Evolutionary conservation across 2,113 vertebrate species (phyloP).

Genomic region (Hemichromis elongatus): DNA sequence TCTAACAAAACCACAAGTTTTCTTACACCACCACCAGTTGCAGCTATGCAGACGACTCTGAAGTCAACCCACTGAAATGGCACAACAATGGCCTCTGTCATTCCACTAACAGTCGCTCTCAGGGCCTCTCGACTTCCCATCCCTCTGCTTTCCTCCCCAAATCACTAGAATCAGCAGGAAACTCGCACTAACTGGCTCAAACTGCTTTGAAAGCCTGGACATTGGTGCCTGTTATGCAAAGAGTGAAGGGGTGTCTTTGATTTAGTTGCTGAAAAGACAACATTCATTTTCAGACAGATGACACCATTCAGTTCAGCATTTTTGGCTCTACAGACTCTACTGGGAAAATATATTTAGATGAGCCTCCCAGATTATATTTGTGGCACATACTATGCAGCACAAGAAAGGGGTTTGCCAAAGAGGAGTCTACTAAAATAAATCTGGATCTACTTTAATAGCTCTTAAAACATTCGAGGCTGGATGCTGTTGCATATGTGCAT

Average conservation of each 20-base stretch:
- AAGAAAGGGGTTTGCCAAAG: not conserved
- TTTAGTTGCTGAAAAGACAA: constrained; percentile 46
- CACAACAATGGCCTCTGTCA: constrained; percentile 56
- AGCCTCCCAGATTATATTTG: not conserved
- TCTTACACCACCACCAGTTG: not conserved
- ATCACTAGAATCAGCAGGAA: constrained; percentile 51
- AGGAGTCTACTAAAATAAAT: not conserved
- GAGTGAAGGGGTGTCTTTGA: constrained; percentile 47
- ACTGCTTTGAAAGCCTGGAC: constrained; percentile 24
- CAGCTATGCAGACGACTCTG: constrained; percentile 30
- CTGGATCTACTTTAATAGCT: not conserved
- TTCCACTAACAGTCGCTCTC: constrained; percentile 15
- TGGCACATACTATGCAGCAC: not conserved
- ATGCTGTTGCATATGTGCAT: not conserved
- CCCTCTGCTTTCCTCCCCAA: constrained; percentile 29
- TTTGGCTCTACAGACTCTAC: not conserved
- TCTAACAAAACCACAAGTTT: constrained; percentile 29
- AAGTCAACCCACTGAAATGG: constrained; percentile 30
- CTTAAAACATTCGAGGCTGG: not conserved
- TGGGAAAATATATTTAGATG: not conserved
- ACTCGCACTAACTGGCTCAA: constrained; percentile 18
- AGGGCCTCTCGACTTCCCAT: constrained; percentile 17
- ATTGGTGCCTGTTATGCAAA: constrained; percentile 29
- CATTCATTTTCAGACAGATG: constrained; percentile 45
- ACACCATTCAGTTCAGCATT: constrained; percentile 19